These are phyloP conservation scores for Euura saliciscinereae DNA, from an alignment of 1,140 invertebrate species.

Conservation along the genomic window DNA sequence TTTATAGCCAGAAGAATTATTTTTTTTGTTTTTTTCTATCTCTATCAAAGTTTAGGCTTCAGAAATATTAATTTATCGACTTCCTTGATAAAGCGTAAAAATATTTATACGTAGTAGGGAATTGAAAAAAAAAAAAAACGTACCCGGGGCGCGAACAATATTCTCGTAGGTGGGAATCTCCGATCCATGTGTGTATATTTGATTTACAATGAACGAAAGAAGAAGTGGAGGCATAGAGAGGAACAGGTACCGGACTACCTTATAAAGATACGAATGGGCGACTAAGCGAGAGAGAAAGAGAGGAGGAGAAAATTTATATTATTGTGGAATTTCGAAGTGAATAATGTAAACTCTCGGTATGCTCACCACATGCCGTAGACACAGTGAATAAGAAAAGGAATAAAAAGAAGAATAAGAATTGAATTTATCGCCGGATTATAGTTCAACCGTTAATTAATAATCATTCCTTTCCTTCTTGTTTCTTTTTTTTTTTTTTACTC, in stretches of 20 bases:
- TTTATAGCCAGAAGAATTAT: neutral
- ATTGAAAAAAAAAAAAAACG: no score
- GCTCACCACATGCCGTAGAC: neutral
- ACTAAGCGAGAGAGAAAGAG: neutral
- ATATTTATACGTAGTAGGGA: no score
- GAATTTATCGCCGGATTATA: no score
- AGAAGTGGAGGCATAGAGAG: no score
- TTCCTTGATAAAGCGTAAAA: neutral
- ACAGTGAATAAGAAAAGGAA: neutral
- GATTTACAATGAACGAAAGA: no score
- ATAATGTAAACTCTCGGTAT: no score
- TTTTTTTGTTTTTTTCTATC: no score
- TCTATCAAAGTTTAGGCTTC: neutral
- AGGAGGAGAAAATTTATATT: neutral
- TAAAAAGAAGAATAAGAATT: neutral
- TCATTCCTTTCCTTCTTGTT: neutral
- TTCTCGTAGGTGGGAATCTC: no score
- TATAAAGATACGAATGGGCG: neutral
- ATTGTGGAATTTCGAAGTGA: neutral
- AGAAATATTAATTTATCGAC: neutral
- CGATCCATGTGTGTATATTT: no score
- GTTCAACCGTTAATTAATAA: no score
- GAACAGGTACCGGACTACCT: no score
- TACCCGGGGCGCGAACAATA: no score
- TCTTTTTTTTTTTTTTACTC: neutral